These are phyloP conservation scores for Choloepus didactylus DNA, from an alignment of 2,797 vertebrate species.

Conservation along the genomic window DNA sequence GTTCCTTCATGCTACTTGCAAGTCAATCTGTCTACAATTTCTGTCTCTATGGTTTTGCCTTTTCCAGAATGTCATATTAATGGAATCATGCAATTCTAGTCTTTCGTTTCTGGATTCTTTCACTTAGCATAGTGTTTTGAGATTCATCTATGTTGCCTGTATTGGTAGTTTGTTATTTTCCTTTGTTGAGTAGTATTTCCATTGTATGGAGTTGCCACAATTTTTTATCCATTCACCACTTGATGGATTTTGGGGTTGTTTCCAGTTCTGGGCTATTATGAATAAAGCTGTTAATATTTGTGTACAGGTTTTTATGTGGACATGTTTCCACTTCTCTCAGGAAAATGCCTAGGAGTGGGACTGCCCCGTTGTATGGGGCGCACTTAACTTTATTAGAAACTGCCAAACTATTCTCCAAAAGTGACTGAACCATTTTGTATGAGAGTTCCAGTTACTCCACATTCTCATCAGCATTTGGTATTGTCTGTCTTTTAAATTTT, in stretches of 20 bases:
- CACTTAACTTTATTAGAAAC: background rate
- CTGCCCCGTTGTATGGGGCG: background rate
- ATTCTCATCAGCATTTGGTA: background rate
- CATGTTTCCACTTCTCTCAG: background rate
- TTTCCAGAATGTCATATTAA: background rate
- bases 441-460: background rate
- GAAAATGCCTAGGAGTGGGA: background rate
- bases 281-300: background rate
- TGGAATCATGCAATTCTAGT: background rate
- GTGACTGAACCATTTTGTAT: background rate
- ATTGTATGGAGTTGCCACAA: background rate
- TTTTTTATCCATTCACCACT: background rate
- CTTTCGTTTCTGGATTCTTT: background rate
- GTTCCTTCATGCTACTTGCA: accelerated
- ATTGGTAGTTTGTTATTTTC: background rate
- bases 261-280: background rate
- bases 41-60: background rate
- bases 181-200: background rate
- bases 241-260: background rate
- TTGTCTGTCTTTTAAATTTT: background rate
- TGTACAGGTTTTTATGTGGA: background rate
- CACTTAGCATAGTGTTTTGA: background rate
- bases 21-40: background rate
- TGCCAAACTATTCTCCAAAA: background rate
- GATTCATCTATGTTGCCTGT: background rate